Evolutionary conservation across 2,888 invertebrate species (phyloP).

Genomic region (Heliothis peltigera): DNA sequence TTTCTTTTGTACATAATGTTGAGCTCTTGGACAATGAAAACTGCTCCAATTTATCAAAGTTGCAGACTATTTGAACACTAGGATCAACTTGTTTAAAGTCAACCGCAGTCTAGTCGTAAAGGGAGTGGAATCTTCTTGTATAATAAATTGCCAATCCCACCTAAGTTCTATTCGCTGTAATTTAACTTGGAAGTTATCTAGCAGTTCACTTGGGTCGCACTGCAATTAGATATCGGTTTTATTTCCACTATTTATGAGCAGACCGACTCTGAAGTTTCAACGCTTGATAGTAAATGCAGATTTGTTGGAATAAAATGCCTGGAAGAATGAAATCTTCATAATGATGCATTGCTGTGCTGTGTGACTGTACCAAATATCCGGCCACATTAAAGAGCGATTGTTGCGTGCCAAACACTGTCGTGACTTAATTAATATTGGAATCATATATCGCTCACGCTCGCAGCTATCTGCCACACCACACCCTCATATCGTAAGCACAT

Average conservation of each 20-base stretch:
- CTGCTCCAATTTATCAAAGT: conserved; percentile 45
- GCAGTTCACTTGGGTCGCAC: conserved; percentile 10
- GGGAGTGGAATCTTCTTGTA: conserved; percentile 50
- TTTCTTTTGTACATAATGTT: conserved; percentile 6
- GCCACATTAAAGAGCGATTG: conserved; percentile 3
- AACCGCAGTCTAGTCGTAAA: conserved; percentile 39
- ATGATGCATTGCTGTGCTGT: too few species aligned
- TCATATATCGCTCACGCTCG: background rate
- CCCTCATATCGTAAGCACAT: background rate
- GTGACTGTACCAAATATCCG: background rate
- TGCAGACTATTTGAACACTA: conserved; percentile 42
- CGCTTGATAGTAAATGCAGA: background rate
- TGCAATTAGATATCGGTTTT: conserved; percentile 24
- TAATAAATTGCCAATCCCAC: conserved; percentile 49
- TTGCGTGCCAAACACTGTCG: conserved; percentile 8
- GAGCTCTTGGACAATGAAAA: conserved; percentile 6
- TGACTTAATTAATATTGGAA: background rate
- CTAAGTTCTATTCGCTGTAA: conserved; percentile 21
- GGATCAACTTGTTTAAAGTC: conserved; percentile 39
- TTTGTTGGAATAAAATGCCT: background rate
- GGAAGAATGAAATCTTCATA: too few species aligned
- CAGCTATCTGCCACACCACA: background rate
- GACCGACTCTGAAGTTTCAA: background rate
- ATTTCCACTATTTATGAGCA: background rate
- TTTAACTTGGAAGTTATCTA: conserved; percentile 31